These are phyloP conservation scores for Phoenicopterus ruber DNA, from an alignment of 2,113 vertebrate genomes.

Conservation along the genomic window DNA sequence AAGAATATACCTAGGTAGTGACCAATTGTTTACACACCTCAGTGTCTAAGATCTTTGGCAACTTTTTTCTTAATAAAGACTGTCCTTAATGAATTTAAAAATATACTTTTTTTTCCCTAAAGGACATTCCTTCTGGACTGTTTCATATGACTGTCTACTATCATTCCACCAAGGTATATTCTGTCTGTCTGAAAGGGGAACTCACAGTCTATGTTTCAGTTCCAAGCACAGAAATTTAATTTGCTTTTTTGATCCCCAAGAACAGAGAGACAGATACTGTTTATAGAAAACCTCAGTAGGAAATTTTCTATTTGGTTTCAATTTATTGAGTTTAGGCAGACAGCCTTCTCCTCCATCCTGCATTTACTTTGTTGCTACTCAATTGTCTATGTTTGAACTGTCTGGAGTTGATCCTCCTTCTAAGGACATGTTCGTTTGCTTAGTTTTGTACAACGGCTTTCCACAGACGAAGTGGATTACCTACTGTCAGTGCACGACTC, in stretches of 20 bases:
- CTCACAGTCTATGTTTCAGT: background rate
- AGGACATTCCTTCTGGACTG: background rate
- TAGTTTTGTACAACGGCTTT: background rate
- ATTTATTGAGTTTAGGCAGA: background rate
- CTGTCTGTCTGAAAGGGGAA: background rate
- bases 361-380: background rate
- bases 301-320: slow-evolving; percentile 36
- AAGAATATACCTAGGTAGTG: background rate
- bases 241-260: background rate
- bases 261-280: background rate
- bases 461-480: background rate
- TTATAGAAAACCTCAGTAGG: background rate
- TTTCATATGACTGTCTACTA: background rate
- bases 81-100: background rate
- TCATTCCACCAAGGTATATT: background rate
- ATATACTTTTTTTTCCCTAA: background rate
- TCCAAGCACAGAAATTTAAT: background rate
- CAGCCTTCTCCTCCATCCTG: background rate
- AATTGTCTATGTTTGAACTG: background rate
- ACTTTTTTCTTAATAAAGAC: background rate
- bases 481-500: background rate
- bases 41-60: background rate
- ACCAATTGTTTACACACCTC: background rate
- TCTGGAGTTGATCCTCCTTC: background rate
- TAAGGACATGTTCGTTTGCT: background rate